Base-by-base conservation (phyloP, 2,113 vertebrate species). In the Mugil cephalus region DNA sequence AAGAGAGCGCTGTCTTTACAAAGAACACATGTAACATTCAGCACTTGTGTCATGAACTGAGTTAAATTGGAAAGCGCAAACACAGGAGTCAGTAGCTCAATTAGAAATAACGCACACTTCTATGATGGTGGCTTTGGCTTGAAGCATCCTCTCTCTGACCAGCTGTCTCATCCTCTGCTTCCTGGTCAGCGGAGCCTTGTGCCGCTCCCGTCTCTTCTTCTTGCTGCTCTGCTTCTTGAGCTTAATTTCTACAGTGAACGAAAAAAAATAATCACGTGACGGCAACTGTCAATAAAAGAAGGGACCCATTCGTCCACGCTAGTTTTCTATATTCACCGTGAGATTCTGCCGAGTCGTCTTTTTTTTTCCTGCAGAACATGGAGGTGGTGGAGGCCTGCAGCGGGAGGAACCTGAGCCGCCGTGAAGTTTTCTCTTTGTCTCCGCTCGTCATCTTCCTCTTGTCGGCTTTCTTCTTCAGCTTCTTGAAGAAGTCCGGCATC, bases 401-500 rank as follows among this genome's bases (percentile, higher is more conserved):
- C 9, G 90, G 89, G 21, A 94, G 81, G 69, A 95, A 92, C 60
- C 72, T 78, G 7, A 89, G 83, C 18, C 78, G 54, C 10, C 74
- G 83, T 10, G 54, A 48, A 17, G 47, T 3, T 71, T 55, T 87
- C 0, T 64, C 78, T 56, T 68, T 66, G 24, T 90, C 89, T 4
- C 45, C 75, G 35, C 48, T 76, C 15, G 73, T 84, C 68, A 78
- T 91, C 77, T 90, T 93, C 62, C 88, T 92, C 84, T 92, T 94
- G 40, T 92, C 89, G 10, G 88, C 92, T 74, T 91, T 93, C 74
- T 55, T 91, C 83, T 93, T 92, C 38, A 90, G 72, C 60, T 94
- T 94, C 80, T 94, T 93, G 52, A 94, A 89, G 45, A 93, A 91
- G 64, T 93, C 92, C 0, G 91, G 91, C 90, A 93, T 90, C 79